Conservation (phyloP, 2,113 vertebrate genomes). For the Regulus satrapa region DNA sequence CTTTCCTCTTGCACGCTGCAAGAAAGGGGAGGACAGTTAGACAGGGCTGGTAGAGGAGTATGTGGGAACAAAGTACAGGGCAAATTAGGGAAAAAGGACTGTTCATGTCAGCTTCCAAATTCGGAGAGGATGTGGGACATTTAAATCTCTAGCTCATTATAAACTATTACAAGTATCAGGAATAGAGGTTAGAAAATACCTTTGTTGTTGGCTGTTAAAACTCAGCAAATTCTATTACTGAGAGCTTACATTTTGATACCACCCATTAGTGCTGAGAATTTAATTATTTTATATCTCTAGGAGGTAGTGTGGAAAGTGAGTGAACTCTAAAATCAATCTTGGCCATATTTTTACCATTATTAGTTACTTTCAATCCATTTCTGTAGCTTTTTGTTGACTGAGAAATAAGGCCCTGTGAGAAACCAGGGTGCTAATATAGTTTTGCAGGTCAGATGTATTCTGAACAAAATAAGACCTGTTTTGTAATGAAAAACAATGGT, state of each 20-base stretch:
- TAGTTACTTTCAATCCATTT: not conserved
- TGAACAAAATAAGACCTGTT: not conserved
- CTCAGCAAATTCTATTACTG: not conserved
- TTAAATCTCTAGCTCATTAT: not conserved
- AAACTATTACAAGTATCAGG: not conserved
- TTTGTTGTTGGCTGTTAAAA: not conserved
- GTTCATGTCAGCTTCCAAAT: not conserved
- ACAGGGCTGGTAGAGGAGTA: not conserved
- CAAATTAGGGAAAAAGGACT: not conserved
- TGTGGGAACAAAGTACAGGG: accelerated
- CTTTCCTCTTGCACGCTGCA: slow-evolving; percentile 97
- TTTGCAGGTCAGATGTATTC: not conserved
- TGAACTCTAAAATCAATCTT: not conserved
- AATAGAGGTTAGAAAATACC: not conserved
- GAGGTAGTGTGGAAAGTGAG: not conserved
- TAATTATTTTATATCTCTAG: not conserved
- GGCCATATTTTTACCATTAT: not conserved
- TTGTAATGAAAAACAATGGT: not conserved
- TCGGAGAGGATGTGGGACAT: not conserved
- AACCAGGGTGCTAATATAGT: not conserved
- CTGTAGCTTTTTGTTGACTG: not conserved
- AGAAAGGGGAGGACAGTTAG: slow-evolving; percentile 52
- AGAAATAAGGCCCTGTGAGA: not conserved
- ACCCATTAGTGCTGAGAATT: not conserved
- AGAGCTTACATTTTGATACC: not conserved